Evolutionary conservation across 2,797 vertebrate genomes (phyloP).

Genomic region (Cetoscarus ocellatus): DNA sequence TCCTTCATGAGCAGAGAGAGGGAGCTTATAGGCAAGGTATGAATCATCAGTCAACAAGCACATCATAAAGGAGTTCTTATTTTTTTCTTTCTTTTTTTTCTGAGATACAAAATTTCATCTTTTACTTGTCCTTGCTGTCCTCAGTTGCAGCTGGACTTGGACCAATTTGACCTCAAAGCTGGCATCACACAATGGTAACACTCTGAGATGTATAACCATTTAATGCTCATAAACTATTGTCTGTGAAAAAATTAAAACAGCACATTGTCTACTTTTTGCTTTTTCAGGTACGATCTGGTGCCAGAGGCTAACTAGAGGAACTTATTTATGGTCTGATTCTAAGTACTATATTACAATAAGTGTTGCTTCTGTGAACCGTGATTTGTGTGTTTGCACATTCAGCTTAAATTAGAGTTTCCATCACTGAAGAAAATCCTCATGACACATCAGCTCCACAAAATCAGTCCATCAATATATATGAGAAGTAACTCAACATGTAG

Average conservation of each 20-base stretch:
- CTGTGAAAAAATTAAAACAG: neutral
- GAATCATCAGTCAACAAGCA: neutral
- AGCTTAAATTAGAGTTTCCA: slow-evolving; percentile 66
- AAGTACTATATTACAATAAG: slow-evolving; percentile 49
- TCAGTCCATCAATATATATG: slow-evolving; percentile 62
- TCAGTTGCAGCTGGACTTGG: slow-evolving; percentile 90
- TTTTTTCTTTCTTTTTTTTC: no score
- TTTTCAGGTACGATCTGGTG: slow-evolving; percentile 84
- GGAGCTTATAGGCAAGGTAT: slow-evolving; percentile 92
- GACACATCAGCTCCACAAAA: slow-evolving; percentile 41
- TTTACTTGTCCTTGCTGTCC: slow-evolving; percentile 20
- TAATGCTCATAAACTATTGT: neutral
- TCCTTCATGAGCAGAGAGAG: slow-evolving; percentile 94
- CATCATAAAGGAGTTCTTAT: neutral
- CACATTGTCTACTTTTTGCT: slow-evolving; percentile 20
- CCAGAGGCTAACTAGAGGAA: slow-evolving; percentile 79
- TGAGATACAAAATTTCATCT: neutral
- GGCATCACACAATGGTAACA: slow-evolving; percentile 89
- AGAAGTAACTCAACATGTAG: slow-evolving; percentile 53
- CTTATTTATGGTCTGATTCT: slow-evolving; percentile 16
- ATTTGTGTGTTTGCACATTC: slow-evolving; percentile 71
- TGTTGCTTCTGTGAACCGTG: slow-evolving; percentile 70
- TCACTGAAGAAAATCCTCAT: slow-evolving; percentile 53
- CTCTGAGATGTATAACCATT: slow-evolving; percentile 1
- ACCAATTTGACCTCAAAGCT: slow-evolving; percentile 88